Base-by-base conservation (phyloP, 2,113 vertebrate genomes). In the Dipodomys merriami region DNA sequence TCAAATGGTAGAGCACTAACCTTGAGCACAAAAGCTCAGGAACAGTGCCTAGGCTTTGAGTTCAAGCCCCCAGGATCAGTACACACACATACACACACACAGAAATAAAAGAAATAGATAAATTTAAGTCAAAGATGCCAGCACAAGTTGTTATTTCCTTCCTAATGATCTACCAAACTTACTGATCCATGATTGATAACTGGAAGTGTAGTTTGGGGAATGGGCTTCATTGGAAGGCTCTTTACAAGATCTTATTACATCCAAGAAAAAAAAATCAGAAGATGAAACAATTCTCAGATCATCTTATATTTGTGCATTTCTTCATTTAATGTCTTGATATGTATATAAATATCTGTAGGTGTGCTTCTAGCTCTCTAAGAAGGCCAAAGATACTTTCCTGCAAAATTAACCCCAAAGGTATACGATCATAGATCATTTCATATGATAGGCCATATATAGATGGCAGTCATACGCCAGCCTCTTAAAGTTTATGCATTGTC, bases 101-200 rank as follows among this genome's bases (percentile, higher is more conserved):
- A 49, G 22, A 18, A 89, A 33, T 25, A 46, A 62, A 84, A 35
- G 39, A 83, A 60, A 20, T 10, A 18, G 49, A 74, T 84, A 77
- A 91, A 33, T 13, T 74, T 79, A 81, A 90, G 73, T 84, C 15
- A 53, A 39, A 62, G 71, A 90, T 85, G 25, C 35, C 91, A 92
- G 33, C 82, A 49, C 49, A 89, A 30, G 13, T 30, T 73, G 27
- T 69, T 12, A 9, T 73, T 73, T 93, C 33, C 93, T 89, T 84
- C 44, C 30, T 83, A 69, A 39, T 33, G 5, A 94, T 29, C 25
- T 2, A 78, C 11, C 27, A 19, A 7, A 86, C 7, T 35, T 76
- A 74, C 69, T 83, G 25, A 90, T n/a, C 44, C 44, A 30, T 62
- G 20, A 67, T 9, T 72, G 44, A 65, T 6, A 62, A 46, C 30